These are phyloP conservation scores for Gnathonemus longibarbis DNA, from an alignment of 2,113 vertebrate genomes.

Conservation along the genomic window DNA sequence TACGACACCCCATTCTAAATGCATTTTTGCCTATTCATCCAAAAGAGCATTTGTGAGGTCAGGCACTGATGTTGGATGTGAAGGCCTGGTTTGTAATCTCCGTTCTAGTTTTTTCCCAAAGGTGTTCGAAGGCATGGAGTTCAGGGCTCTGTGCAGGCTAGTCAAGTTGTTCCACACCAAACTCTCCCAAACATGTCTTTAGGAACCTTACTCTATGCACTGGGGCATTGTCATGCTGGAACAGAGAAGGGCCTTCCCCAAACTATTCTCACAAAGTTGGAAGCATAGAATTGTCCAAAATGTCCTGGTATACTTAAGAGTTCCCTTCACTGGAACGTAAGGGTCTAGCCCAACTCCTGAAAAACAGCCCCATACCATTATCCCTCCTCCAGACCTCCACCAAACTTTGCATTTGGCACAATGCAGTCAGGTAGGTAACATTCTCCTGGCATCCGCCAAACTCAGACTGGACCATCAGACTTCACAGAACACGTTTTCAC, in stretches of 20 bases:
- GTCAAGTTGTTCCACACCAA: not conserved
- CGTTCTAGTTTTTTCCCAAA: not conserved
- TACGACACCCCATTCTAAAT: not conserved
- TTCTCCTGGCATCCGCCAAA: not conserved
- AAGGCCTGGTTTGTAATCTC: not conserved
- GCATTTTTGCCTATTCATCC: not conserved
- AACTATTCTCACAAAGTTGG: not conserved
- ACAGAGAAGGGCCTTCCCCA: not conserved
- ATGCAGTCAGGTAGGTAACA: not conserved
- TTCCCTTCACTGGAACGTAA: not conserved
- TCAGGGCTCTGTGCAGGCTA: not conserved
- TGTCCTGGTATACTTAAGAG: not conserved
- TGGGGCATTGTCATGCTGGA: not conserved
- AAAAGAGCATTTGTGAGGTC: not conserved
- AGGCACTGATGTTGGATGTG: not conserved
- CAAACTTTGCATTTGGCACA: not conserved
- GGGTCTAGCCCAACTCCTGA: not conserved
- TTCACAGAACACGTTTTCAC: not conserved
- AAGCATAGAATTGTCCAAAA: not conserved
- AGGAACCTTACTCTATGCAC: not conserved
- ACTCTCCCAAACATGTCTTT: not conserved
- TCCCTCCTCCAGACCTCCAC: not conserved
- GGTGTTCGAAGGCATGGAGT: too few species aligned
- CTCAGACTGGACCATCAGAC: not conserved
- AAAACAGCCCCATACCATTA: not conserved